Evolutionary conservation across 2,113 vertebrate species (phyloP).

Genomic region (Myxocyprinus asiaticus): DNA sequence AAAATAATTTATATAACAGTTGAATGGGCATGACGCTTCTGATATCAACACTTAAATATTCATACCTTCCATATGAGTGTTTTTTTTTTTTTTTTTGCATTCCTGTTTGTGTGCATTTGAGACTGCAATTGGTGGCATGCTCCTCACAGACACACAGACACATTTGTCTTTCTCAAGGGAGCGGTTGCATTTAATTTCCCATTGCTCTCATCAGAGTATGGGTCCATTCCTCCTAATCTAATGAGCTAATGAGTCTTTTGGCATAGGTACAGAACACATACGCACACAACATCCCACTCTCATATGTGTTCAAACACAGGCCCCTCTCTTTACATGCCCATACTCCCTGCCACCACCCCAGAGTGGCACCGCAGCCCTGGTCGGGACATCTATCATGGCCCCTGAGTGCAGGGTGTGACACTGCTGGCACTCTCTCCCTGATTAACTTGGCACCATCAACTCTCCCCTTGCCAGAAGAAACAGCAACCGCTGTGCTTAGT

Average conservation of each 20-base stretch:
- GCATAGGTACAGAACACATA: conserved; percentile 40
- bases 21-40: too few species aligned
- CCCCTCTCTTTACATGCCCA: conserved; percentile 29
- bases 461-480: conserved; percentile 30
- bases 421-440: conserved; percentile 39
- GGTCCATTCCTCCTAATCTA: conserved; percentile 12
- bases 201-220: conserved; percentile 19
- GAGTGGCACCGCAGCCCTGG: conserved; percentile 18
- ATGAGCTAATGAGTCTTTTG: conserved; percentile 48
- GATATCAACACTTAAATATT: too few species aligned
- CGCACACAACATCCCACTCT: conserved; percentile 16
- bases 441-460: conserved; percentile 48
- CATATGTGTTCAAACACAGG: neutral
- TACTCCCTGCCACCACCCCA: conserved; percentile 19
- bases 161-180: conserved; percentile 26
- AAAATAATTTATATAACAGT: too few species aligned
- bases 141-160: neutral
- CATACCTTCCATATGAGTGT: too few species aligned
- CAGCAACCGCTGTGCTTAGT: conserved; percentile 7
- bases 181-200: conserved; percentile 21
- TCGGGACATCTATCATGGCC: conserved; percentile 39
- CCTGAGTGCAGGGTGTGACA: conserved; percentile 33
- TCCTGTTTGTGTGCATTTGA: neutral
- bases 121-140: neutral
- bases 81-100: too few species aligned